Evolutionary conservation across 2,888 invertebrate genomes (phyloP), one percentile per base, ranked within the genome.

Genomic region (Metalampra italica): DNA sequence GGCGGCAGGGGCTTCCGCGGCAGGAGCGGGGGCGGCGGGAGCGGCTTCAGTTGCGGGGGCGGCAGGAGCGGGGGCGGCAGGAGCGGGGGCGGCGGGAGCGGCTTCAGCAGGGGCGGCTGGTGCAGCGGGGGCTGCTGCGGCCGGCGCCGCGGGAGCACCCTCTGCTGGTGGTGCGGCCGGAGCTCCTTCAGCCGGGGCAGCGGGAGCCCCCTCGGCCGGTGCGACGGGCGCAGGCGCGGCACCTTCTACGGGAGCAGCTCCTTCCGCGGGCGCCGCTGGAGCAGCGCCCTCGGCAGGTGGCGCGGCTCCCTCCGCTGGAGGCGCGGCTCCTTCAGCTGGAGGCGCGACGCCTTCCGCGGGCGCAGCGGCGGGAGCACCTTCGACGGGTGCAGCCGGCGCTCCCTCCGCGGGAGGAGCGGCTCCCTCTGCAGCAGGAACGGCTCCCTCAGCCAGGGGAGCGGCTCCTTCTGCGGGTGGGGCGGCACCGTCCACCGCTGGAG

Each of bases 391-490:
- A 2, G 30, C 42, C 11, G 36, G 36, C 36, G 36, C 36, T 3
- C 76, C 81, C 50, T 81, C 87, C 29, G 74, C 68, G 0, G 71
- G 65, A 0, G 71, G 65, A 2, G 68, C 65, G 9, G 61, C 62
- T 14, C 65, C 63, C 9, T 60, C 64, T 5, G 60, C 67, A 15
- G 62, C 52, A 5, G 60, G 59, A 9, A 54, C 55, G 0, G 51
- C 57, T 0, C 58, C 65, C 0, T 59, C 67, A 0, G 53, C 58
- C 0, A 69, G 57, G 0, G 67, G 64, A 4, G 59, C 68, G 0
- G 58, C 75, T 13, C 53, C 62, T 0, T 59, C 67, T 7, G 66
- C 63, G 7, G 69, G 64, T 0, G 61, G 54, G 2, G 46, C 52
- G 9, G 59, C 63, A 62, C 77, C 69, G 0, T 70, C 78, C 0